Evolutionary conservation across 2,888 invertebrate genomes (phyloP), one percentile per base, ranked within the genome.

Genomic region (Eupithecia abbreviata): DNA sequence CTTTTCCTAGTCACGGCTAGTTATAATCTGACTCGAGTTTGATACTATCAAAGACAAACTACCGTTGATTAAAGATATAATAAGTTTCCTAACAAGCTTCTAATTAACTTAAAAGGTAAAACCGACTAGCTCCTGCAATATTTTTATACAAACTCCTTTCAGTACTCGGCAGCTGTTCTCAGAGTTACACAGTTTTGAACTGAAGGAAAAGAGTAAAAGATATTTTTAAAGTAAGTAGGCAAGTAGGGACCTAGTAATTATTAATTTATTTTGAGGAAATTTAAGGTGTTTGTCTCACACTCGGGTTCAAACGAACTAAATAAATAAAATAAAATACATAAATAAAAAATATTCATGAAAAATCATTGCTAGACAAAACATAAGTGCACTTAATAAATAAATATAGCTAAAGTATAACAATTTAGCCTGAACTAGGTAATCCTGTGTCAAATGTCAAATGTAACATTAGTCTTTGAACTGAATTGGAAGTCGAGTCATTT

Each of bases 101-200:
- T 74, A 74, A 74, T 74, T 74, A 74, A 65, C 65, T 71, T 70
- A 47, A 71, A 70, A 65, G 45, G 74, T 65, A 65, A 49, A 70
- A 41, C 41, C 41, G 7, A 70, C 45, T 18, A 13, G 41, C 3
- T 9, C 30, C 12, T 49, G 42, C 65, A 45, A 68, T 58, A 65
- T 71, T 74, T 74, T 70, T 70, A 47, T 65, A 65, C 70, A 42
- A 65, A 70, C 68, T 42, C 42, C 43, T 73, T 66, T 62, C 15
- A 65, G 47, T 41, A n/a, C 43, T n/a, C 15, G 42, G 42, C 6
- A 66, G 62, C 30, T 10, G 49, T 30, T 18, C 13, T 58, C 45
- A 62, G 30, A 65, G 45, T 65, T 47, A 72, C 62, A 65, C 45
- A 30, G 62, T 58, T 42, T 42, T n/a, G 43, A 71, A n/a, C 58